These are phyloP conservation scores for Fringilla coelebs DNA, from an alignment of 2,797 vertebrate species.

Conservation along the genomic window DNA sequence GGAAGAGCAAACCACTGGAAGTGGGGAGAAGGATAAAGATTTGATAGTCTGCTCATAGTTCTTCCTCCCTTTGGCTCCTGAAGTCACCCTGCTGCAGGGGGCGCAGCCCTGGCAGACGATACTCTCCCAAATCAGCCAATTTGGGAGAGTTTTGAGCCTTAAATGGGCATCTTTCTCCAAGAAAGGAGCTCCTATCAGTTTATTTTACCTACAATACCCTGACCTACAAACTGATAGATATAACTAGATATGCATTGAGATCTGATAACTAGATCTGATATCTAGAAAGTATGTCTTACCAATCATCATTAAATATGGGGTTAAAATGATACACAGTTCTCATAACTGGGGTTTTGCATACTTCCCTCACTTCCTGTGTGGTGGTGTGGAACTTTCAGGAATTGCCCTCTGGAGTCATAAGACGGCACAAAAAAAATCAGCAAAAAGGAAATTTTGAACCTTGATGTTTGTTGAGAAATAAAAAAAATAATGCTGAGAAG, in stretches of 20 bases:
- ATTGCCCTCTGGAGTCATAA: not conserved
- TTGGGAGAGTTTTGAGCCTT: not conserved
- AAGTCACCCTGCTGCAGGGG: accelerated
- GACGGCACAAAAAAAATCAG: not conserved
- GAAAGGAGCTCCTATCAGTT: not conserved
- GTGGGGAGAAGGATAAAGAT: not conserved
- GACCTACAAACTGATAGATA: not conserved
- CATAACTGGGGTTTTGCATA: not conserved
- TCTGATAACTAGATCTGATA: not conserved
- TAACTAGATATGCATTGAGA: not conserved
- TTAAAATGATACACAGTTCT: accelerated
- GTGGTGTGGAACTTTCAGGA: not conserved
- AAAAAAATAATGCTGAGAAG: not conserved
- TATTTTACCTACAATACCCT: not conserved
- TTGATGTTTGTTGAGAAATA: not conserved
- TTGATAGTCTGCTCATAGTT: not conserved
- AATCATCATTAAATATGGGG: accelerated
- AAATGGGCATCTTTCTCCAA: not conserved
- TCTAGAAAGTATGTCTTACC: not conserved
- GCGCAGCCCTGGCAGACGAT: not conserved
- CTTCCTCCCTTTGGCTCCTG: not conserved
- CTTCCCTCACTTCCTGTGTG: accelerated
- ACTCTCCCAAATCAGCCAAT: accelerated
- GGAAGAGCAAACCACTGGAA: not conserved
- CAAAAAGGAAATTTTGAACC: not conserved